Percentiles rank a stretch among this genome's conserved stretches.
These are phyloP conservation scores for Percopsis omiscomaycus DNA, from an alignment of 2,797 vertebrate genomes.

Conservation along the genomic window DNA sequence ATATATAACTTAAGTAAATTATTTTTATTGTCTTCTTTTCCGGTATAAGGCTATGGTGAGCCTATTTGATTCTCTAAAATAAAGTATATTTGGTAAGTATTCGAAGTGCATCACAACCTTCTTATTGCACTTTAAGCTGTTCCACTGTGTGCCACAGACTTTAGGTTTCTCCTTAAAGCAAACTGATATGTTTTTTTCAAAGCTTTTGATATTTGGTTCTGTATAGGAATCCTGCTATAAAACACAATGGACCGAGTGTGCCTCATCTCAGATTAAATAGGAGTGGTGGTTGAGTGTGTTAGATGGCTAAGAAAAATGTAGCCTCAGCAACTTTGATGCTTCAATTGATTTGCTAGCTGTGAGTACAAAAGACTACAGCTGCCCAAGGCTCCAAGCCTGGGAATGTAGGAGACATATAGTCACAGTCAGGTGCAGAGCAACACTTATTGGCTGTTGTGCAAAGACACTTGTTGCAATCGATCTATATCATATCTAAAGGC, in stretches of 20 bases:
- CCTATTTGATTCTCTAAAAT: conserved; percentile 8
- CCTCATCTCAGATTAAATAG: conserved; percentile 18
- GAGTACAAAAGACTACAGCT: conserved; percentile 50
- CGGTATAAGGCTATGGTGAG: too few relatives aligned
- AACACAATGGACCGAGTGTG: conserved; percentile 28
- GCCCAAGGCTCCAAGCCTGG: conserved; percentile 31
- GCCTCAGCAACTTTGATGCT: conserved; percentile 44
- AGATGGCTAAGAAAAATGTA: conserved; percentile 12
- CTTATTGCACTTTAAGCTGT: conserved; percentile 16
- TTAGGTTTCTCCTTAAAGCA: conserved; percentile 32
- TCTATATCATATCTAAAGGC: too few relatives aligned
- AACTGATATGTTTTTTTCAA: conserved; percentile 12
- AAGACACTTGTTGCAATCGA: too few relatives aligned
- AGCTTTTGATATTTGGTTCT: conserved; percentile 16
- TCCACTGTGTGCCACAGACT: conserved; percentile 15
- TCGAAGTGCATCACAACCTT: conserved; percentile 1
- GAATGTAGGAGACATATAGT: too few relatives aligned
- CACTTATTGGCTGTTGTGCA: too few relatives aligned
- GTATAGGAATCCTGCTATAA: conserved; percentile 14
- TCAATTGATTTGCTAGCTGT: conserved; percentile 36
- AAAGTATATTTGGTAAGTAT: neutral
- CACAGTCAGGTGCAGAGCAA: too few relatives aligned
- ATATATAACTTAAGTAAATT: too few relatives aligned
- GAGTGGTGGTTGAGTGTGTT: conserved; percentile 15
- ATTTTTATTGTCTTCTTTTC: too few relatives aligned